Percentiles rank a stretch among this genome's conserved stretches.
phyloP scores from a whole-genome alignment of 2,888 invertebrate genomes.

The Lochmaea capreae region DNA sequence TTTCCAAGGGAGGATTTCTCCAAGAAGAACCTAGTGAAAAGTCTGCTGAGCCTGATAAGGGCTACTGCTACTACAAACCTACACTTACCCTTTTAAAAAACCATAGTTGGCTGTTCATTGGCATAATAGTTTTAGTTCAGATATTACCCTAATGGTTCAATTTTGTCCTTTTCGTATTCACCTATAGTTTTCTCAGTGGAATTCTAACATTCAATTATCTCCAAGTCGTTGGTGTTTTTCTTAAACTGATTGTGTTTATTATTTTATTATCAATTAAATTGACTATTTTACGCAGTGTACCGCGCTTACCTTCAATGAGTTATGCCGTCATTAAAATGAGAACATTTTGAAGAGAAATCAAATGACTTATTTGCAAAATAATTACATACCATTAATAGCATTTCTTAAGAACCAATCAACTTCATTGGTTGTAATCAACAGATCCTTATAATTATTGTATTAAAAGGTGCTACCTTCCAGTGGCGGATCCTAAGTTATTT shows the following conservation, averaged over 20 bases:
- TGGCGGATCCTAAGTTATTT: not conserved
- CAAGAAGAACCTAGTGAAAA: no score
- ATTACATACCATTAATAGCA: not conserved
- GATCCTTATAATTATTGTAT: not conserved
- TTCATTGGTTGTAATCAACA: constrained; percentile 1
- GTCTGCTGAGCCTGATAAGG: no score
- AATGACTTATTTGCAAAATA: not conserved
- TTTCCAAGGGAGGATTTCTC: no score
- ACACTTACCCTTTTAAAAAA: no score
- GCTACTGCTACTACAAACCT: no score
- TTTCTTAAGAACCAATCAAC: not conserved
- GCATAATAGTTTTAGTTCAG: no score
- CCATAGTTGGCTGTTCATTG: no score
- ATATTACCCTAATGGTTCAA: no score
- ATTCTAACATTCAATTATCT: not conserved
- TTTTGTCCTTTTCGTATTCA: no score
- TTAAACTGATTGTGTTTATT: not conserved
- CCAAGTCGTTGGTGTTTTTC: not conserved
- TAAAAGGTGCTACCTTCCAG: not conserved
- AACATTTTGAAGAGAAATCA: not conserved
- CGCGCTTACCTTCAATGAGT: not conserved
- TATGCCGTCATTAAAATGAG: constrained; percentile 2
- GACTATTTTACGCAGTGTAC: not conserved
- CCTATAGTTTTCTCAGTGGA: no score
- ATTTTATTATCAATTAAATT: not conserved